phyloP scores from a whole-genome alignment of 2,113 vertebrate species.

The Diadophis punctatus region DNA sequence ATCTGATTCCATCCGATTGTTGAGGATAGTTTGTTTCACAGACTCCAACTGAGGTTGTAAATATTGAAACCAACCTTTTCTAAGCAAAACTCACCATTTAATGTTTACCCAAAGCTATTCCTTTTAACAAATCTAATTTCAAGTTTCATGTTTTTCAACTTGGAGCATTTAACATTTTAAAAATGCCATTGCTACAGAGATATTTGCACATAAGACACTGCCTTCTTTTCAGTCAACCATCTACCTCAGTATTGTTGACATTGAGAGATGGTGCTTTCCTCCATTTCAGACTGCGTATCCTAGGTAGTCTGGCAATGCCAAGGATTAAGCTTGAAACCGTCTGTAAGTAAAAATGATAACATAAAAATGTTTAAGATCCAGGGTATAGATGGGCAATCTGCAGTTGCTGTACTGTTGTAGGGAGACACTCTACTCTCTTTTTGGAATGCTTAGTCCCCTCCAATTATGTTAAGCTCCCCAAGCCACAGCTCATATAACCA shows the following conservation, averaged over 20 bases:
- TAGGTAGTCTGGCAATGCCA: neutral
- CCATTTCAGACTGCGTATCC: neutral
- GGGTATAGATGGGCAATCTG: neutral
- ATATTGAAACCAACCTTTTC: constrained; percentile 34
- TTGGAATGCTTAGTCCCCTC: neutral
- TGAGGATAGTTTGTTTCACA: constrained; percentile 48
- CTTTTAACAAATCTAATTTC: constrained; percentile 3
- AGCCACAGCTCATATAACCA: neutral
- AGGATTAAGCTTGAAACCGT: neutral
- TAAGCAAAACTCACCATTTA: constrained; percentile 35
- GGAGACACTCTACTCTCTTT: neutral
- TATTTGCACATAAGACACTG: constrained; percentile 44
- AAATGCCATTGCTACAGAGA: constrained; percentile 37
- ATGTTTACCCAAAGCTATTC: constrained; percentile 1
- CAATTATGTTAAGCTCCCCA: neutral
- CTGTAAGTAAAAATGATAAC: neutral
- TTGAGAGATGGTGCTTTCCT: neutral
- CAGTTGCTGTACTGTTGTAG: neutral
- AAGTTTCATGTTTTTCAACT: neutral
- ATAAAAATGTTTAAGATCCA: neutral
- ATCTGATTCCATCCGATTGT: constrained; percentile 39
- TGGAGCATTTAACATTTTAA: neutral
- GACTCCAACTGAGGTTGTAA: constrained; percentile 30
- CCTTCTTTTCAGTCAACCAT: neutral
- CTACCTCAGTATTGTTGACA: neutral